Base-by-base conservation (phyloP, 2,888 invertebrate species). In the Andricus quercusramuli region DNA sequence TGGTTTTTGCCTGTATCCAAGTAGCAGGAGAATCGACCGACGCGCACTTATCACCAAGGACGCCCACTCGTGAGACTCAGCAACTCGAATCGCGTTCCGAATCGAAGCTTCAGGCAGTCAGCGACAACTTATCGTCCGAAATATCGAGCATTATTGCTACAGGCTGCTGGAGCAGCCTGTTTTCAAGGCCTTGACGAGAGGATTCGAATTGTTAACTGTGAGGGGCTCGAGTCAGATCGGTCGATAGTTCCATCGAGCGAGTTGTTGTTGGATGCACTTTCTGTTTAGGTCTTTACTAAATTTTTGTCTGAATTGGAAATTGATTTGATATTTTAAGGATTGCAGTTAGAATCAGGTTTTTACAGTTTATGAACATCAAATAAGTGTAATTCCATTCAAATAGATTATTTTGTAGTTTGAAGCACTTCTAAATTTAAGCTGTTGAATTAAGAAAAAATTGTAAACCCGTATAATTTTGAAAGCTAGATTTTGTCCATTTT, bases 11-110 rank as follows among this genome's bases (percentile, higher is more conserved):
- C 25, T 56, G 29, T 56, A 22, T 74, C 32, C 56, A 74, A 74
- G 56, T 74, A 74, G 74, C 56, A 6, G 51, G 56, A 74, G 56
- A 68, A 17, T 9, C 77, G 22, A 37, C 82, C 77, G 80, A 70
- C 67, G 77, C 65, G 37, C 78, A 81, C 83, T 86, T 85, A 85
- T 84, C 85, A 83, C 82, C 85, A 86, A 86, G 86, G 86, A 86
- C 85, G 85, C 78, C 85, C 82, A 82, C 83, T 84, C 22, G 29
- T 47, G 32, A 64, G 47, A 62, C 64, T 15, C 68, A 29, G 47
- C 41, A 3, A 51, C 66, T 77, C 67, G 70, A 41, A 77, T 78
- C 59, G 70, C 37, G 64, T 56, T 70, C 67, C 47, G 77, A 70
- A 83, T 82, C 83, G 80, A 83, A 64, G 67, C 56, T 64, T 74